These are phyloP conservation scores for Epinotia brunnichana DNA, from an alignment of 2,888 invertebrate genomes.

Conservation along the genomic window DNA sequence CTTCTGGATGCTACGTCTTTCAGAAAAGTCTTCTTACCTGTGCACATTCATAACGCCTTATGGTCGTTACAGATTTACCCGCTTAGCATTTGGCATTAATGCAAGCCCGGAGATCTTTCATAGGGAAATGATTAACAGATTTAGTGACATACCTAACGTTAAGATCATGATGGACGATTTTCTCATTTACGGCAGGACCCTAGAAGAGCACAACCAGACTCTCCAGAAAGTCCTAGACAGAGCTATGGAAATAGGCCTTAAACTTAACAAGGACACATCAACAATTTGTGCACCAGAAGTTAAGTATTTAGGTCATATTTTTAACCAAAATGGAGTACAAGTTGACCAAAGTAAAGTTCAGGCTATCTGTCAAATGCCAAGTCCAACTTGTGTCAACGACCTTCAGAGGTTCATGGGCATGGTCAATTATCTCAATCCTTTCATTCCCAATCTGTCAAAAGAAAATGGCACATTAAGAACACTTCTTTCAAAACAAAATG, in stretches of 20 bases:
- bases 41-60: slow-evolving; percentile 49
- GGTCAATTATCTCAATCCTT: slow-evolving; percentile 46
- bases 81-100: slow-evolving; percentile 48
- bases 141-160: slow-evolving; percentile 43
- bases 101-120: slow-evolving; percentile 47
- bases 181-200: slow-evolving; percentile 43
- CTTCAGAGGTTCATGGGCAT: slow-evolving; percentile 49
- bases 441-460: slow-evolving; percentile 44
- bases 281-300: slow-evolving; percentile 38
- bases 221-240: slow-evolving; percentile 43
- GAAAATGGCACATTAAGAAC: no score
- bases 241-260: slow-evolving; percentile 44
- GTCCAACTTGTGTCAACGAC: slow-evolving; percentile 42
- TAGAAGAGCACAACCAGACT: slow-evolving; percentile 39
- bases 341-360: slow-evolving; percentile 44
- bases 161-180: slow-evolving; percentile 48
- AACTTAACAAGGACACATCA: slow-evolving; percentile 47
- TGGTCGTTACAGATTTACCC: slow-evolving; percentile 45
- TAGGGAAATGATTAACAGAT: slow-evolving; percentile 45
- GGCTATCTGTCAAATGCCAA: slow-evolving; percentile 46
- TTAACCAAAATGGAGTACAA: slow-evolving; percentile 41
- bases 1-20: slow-evolving; percentile 46
- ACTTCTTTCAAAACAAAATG: slow-evolving; percentile 49
- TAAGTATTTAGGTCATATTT: slow-evolving; percentile 47
- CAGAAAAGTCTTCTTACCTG: slow-evolving; percentile 42